phyloP scores from a whole-genome alignment of 2,797 vertebrate species.

The Xenentodon cancila region DNA sequence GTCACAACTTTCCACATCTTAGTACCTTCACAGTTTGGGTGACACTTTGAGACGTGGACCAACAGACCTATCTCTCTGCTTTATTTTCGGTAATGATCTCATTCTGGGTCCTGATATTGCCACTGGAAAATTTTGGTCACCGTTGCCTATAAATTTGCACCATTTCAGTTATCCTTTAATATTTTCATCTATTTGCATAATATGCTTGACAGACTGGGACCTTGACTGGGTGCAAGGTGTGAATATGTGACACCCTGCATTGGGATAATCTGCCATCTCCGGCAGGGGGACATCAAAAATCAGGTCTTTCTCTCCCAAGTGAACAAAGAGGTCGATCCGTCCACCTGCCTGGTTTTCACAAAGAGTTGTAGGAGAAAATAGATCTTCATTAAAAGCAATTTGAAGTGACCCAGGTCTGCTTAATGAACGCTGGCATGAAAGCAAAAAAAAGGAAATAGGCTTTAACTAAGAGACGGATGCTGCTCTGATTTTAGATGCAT shows the following conservation, averaged over 20 bases:
- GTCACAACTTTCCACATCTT: slow-evolving; percentile 20
- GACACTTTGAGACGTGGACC: slow-evolving; percentile 40
- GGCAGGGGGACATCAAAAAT: neutral
- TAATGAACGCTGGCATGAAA: slow-evolving; percentile 53
- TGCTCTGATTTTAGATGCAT: slow-evolving; percentile 31
- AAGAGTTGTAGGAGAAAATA: slow-evolving; percentile 39
- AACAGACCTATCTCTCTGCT: slow-evolving; percentile 30
- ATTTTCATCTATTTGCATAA: slow-evolving; percentile 22
- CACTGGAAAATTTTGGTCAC: slow-evolving; percentile 21
- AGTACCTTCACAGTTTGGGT: slow-evolving; percentile 18
- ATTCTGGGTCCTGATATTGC: slow-evolving; percentile 26
- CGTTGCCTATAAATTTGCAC: slow-evolving; percentile 30
- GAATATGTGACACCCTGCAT: slow-evolving; percentile 21
- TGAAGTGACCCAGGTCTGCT: slow-evolving; percentile 42
- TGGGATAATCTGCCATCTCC: slow-evolving; percentile 1
- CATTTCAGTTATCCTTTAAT: slow-evolving; percentile 24
- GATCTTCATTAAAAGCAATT: slow-evolving; percentile 25
- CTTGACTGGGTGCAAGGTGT: slow-evolving; percentile 8
- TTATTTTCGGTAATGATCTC: slow-evolving; percentile 24
- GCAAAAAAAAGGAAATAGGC: slow-evolving; percentile 43
- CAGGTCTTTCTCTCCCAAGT: neutral
- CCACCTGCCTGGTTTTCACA: slow-evolving; percentile 16
- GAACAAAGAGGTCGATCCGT: neutral
- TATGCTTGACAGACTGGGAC: slow-evolving; percentile 7
- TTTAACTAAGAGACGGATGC: slow-evolving; percentile 25